phyloP scores from a whole-genome alignment of 2,113 vertebrate species.

The Bostrychus sinensis region DNA sequence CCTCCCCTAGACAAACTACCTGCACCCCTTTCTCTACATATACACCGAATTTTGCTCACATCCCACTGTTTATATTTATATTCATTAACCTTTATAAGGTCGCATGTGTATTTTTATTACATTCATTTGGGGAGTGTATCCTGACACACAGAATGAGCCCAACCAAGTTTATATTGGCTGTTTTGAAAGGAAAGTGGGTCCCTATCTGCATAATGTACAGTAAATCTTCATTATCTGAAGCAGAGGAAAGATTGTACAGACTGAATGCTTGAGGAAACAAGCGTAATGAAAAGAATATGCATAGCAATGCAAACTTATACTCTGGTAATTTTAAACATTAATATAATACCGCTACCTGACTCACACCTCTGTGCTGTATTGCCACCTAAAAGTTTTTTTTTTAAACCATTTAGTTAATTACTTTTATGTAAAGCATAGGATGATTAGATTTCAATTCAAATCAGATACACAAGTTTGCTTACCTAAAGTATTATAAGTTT shows the following conservation, averaged over 20 bases:
- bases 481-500: background rate
- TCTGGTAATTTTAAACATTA: conserved; percentile 54
- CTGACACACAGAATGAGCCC: conserved; percentile 49
- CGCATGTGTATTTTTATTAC: conserved; percentile 57
- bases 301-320: conserved; percentile 56
- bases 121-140: conserved; percentile 55
- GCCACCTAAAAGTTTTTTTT: background rate
- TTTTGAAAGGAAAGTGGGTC: conserved; percentile 51
- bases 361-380: conserved; percentile 23
- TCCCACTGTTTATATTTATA: conserved; percentile 67
- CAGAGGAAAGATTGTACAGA: conserved; percentile 37
- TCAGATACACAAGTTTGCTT: background rate
- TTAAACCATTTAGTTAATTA: background rate
- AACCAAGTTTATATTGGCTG: conserved; percentile 58
- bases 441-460: too few relatives aligned
- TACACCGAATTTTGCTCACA: conserved; percentile 37
- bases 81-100: conserved; percentile 69
- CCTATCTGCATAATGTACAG: conserved; percentile 61
- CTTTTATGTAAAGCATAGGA: too few relatives aligned
- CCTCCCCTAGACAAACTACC: conserved; percentile 66
- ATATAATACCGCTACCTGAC: conserved; percentile 56
- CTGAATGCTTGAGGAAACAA: conserved; percentile 52
- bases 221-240: conserved; percentile 69
- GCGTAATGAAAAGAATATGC: conserved; percentile 59
- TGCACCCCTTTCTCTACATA: conserved; percentile 32